Evolutionary conservation across 2,888 invertebrate species (phyloP), one percentile per base, ranked within the genome.

Genomic region (Sinelater perroti): DNA sequence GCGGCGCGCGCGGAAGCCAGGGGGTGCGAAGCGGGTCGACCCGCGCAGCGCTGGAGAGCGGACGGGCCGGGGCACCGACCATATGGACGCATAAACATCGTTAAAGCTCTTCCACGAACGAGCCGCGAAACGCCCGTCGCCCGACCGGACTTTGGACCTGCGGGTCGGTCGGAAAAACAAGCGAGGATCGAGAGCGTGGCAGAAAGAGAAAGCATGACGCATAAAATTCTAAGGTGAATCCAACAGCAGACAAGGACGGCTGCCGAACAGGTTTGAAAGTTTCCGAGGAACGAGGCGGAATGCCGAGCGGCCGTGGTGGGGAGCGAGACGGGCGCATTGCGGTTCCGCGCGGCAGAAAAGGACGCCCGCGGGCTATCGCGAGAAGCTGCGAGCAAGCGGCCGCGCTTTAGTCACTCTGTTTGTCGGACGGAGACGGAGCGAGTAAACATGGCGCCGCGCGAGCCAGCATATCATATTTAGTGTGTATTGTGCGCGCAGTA

Each of bases 391-490:
- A 65, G 66, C 63, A 66, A 64, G 67, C n/a, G n/a, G n/a, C 52
- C 45, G 47, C 57, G 54, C 61, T 55, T 68, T 68, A 70, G 67
- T 70, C 70, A 69, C 60, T 65, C 64, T 65, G 62, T 65, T 58
- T 64, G 73, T 64, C 69, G 62, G 67, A 76, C 69, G 71, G 72
- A 75, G 74, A 74, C 66, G 67, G 68, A 72, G 67, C 69, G 70
- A 76, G 76, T 77, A 78, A 78, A 77, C 78, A 78, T 78, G 78
- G 78, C 78, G 78, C 75, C 77, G 75, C 72, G 73, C 72, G 73
- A 77, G 76, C 76, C 74, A 76, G 73, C 78, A 78, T 77, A 78
- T 77, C 77, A 77, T 77, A 73, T 76, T 77, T 75, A 74, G 75
- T 73, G 74, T 73, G 68, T 73, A 69, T 72, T 68, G 68, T 73